Evolutionary conservation across 2,797 vertebrate species (phyloP).

Genomic region (Mastacembelus armatus): DNA sequence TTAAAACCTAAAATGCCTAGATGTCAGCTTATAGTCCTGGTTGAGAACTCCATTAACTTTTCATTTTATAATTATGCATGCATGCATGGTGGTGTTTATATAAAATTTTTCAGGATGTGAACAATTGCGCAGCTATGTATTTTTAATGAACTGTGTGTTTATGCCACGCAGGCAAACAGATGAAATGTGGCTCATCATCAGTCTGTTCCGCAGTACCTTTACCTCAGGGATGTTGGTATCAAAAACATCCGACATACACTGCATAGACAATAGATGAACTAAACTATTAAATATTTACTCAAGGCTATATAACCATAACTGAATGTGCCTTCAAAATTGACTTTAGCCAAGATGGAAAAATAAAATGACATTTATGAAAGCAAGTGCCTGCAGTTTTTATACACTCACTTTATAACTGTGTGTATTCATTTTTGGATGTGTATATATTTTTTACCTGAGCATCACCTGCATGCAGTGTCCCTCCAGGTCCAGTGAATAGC

Average conservation of each 20-base stretch:
- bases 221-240: conserved; percentile 4
- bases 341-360: conserved; percentile 1
- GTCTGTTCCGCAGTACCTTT: neutral
- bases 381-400: neutral
- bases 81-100: neutral
- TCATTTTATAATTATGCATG: neutral
- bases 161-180: neutral
- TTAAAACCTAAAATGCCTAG: neutral
- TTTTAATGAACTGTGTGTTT: neutral
- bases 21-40: conserved; percentile 2
- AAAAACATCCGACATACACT: conserved; percentile 7
- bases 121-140: neutral
- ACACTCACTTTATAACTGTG: neutral
- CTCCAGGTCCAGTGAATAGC: conserved; percentile 84
- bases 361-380: conserved; percentile 12
- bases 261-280: conserved; percentile 19
- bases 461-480: conserved; percentile 81
- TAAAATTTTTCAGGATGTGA: neutral
- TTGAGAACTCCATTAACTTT: neutral
- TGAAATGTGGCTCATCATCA: neutral
- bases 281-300: conserved; percentile 22
- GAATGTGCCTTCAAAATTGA: conserved; percentile 12
- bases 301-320: conserved; percentile 17
- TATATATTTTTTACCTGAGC: conserved; percentile 77
- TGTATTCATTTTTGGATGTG: neutral